A percentile compares a stretch with the other conserved stretches of the same genome.
phyloP scores from a whole-genome alignment of 2,888 invertebrate species.

The Itoplectis maculator region DNA sequence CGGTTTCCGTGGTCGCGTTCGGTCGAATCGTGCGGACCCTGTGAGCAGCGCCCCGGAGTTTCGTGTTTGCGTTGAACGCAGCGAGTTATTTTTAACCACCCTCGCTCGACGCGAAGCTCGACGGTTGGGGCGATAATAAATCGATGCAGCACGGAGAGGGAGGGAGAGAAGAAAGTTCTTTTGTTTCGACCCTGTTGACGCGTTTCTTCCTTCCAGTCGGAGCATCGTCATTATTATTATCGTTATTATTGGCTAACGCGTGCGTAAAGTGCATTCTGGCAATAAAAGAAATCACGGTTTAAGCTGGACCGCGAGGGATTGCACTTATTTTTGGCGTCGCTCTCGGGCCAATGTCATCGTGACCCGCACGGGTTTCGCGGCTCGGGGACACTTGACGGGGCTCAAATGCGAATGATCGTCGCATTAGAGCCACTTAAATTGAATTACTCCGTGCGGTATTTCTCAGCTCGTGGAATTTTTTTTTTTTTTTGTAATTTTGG shows the following conservation, averaged over 20 bases:
- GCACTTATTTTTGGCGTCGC: slow-evolving; percentile 59
- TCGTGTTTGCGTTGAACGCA: slow-evolving; percentile 43
- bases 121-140: slow-evolving; percentile 62
- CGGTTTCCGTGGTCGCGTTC: slow-evolving; percentile 8
- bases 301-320: slow-evolving; percentile 1
- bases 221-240: not conserved
- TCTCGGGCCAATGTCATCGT: slow-evolving; percentile 60
- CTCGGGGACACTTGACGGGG: slow-evolving; percentile 32
- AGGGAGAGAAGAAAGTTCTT: slow-evolving; percentile 42
- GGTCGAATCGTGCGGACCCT: no score
- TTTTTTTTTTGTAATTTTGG: not conserved
- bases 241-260: slow-evolving; percentile 2
- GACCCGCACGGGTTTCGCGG: slow-evolving; percentile 36
- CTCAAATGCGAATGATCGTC: slow-evolving; percentile 23
- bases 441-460: not conserved
- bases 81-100: slow-evolving; percentile 64
- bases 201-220: slow-evolving; percentile 40
- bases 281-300: no score
- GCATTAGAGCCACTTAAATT: not conserved
- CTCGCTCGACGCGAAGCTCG: slow-evolving; percentile 35
- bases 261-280: slow-evolving; percentile 14
- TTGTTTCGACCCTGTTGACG: slow-evolving; percentile 61
- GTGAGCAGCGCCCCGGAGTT: not conserved
- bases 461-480: not conserved
- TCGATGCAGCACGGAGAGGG: slow-evolving; percentile 49